These are phyloP conservation scores for Junco hyemalis DNA, from an alignment of 2,113 vertebrate species.

Conservation along the genomic window DNA sequence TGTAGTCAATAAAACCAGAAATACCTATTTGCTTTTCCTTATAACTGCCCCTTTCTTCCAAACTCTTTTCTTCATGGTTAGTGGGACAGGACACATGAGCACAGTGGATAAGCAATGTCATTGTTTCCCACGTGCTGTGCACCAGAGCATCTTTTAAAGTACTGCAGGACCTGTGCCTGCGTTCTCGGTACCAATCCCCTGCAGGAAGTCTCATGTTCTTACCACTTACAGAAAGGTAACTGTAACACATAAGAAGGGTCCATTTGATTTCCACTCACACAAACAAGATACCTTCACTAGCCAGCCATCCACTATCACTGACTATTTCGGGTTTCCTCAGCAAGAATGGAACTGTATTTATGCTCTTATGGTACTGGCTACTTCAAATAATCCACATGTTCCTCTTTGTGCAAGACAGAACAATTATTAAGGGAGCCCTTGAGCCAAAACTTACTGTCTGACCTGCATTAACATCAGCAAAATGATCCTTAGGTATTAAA, in stretches of 20 bases:
- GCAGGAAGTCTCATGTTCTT: background rate
- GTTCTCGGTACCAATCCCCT: background rate
- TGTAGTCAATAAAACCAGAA: conserved; percentile 9
- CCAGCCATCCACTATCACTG: background rate
- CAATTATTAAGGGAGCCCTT: background rate
- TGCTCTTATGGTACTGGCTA: background rate
- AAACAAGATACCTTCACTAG: background rate
- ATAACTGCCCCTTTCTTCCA: background rate
- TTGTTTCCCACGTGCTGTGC: background rate
- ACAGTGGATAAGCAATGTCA: background rate
- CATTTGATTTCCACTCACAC: background rate
- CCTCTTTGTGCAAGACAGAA: background rate
- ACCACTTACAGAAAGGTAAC: background rate
- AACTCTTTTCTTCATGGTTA: background rate
- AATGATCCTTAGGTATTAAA: background rate
- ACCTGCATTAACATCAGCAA: background rate
- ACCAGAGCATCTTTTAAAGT: background rate
- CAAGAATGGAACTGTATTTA: background rate
- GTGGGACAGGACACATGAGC: background rate
- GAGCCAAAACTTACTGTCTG: background rate
- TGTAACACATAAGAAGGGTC: background rate
- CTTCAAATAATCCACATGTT: background rate
- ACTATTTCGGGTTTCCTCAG: background rate
- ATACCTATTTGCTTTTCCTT: background rate
- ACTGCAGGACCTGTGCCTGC: background rate